Evolutionary conservation across 1,140 invertebrate species (phyloP).

Genomic region (Neodiprion fabricii): DNA sequence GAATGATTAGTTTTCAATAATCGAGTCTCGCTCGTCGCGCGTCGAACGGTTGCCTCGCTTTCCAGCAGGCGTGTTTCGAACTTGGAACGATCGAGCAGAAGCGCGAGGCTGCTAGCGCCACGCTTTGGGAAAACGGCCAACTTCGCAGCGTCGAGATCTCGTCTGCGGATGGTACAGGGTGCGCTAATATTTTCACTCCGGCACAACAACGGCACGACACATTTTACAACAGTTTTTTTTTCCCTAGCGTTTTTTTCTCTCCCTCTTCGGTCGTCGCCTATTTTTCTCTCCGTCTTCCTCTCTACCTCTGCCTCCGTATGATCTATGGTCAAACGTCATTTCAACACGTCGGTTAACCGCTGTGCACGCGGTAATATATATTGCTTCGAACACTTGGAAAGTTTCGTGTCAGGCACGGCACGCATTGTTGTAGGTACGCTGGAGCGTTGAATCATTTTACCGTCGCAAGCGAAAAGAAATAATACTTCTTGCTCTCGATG

Average conservation of each 20-base stretch:
- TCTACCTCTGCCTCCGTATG: too few species aligned
- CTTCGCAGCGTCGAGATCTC: conserved; percentile 34
- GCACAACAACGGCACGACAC: not conserved
- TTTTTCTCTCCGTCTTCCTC: too few species aligned
- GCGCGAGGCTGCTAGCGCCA: conserved; percentile 42
- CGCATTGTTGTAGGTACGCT: too few species aligned
- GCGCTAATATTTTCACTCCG: conserved; percentile 23
- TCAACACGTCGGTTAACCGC: conserved; percentile 1
- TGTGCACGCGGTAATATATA: not conserved
- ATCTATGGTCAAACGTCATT: not conserved
- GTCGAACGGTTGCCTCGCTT: not conserved
- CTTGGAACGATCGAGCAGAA: not conserved
- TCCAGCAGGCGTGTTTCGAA: not conserved
- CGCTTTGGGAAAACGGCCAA: conserved; percentile 48
- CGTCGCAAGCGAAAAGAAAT: too few species aligned
- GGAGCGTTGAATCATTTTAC: too few species aligned
- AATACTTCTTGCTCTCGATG: too few species aligned
- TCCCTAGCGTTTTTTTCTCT: not conserved
- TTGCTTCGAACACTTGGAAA: too few species aligned
- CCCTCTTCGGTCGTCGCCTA: conserved; percentile 9
- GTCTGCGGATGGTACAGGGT: conserved; percentile 51
- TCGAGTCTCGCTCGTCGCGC: not conserved
- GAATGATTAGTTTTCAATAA: not conserved
- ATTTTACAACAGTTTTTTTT: not conserved
- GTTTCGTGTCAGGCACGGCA: too few species aligned